These are phyloP conservation scores for Struthidea cinerea DNA, from an alignment of 2,113 vertebrate genomes.

Conservation along the genomic window DNA sequence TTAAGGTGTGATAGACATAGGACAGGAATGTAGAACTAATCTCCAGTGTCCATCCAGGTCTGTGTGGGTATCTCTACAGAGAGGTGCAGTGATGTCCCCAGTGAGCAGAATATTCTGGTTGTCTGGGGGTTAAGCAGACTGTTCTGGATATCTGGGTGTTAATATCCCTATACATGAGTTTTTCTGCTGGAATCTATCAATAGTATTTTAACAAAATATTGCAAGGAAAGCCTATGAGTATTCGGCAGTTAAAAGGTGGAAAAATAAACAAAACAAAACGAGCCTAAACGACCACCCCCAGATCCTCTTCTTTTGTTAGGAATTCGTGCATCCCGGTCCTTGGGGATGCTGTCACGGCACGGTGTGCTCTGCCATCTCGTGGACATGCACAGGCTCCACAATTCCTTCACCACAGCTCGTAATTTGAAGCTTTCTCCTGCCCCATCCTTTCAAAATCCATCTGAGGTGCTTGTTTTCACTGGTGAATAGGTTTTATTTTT, in stretches of 20 bases:
- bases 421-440: not conserved
- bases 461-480: not conserved
- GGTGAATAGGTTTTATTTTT: not conserved
- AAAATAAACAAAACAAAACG: not conserved
- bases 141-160: not conserved
- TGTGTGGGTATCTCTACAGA: not conserved
- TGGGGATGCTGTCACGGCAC: not conserved
- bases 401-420: accelerated
- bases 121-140: not conserved
- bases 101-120: not conserved
- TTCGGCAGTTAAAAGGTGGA: not conserved
- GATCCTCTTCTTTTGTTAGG: not conserved
- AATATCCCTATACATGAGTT: not conserved
- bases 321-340: not conserved
- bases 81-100: too few species aligned
- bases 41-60: not conserved
- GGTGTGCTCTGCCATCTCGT: constrained; percentile 38
- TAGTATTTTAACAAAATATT: not conserved
- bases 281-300: not conserved
- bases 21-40: not conserved
- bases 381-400: not conserved
- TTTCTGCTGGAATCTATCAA: not conserved
- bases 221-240: not conserved
- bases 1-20: not conserved
- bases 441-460: not conserved